These are phyloP conservation scores for Laticauda laticaudata DNA, from an alignment of 2,113 vertebrate species.

Conservation along the genomic window DNA sequence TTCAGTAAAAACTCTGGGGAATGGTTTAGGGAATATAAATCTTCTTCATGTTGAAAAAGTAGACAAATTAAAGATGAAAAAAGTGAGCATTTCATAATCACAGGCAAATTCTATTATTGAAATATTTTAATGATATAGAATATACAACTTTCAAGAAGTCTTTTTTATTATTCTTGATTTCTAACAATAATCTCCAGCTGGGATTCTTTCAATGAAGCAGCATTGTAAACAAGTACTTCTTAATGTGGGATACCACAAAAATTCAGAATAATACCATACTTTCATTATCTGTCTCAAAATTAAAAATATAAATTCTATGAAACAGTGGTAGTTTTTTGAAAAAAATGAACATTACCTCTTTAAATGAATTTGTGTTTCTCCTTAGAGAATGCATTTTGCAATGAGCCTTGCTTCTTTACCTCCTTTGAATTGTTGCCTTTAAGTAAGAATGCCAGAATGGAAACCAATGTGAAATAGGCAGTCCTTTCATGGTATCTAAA, in stretches of 20 bases:
- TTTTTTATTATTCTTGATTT: conserved; percentile 70
- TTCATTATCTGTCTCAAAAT: conserved; percentile 57
- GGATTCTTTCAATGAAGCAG: conserved; percentile 75
- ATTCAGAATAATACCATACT: conserved; percentile 48
- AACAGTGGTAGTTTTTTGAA: neutral
- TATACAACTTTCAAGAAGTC: conserved; percentile 72
- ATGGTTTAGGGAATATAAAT: conserved; percentile 68
- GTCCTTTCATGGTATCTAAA: neutral
- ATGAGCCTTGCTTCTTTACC: conserved; percentile 26
- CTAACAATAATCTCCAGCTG: conserved; percentile 72
- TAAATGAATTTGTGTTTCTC: conserved; percentile 51
- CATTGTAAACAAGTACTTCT: conserved; percentile 68
- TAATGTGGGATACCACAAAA: conserved; percentile 58
- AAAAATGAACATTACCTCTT: conserved; percentile 39
- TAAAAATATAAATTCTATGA: conserved; percentile 50
- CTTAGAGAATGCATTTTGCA: conserved; percentile 33
- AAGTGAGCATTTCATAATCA: conserved; percentile 72
- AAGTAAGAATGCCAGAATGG: conserved; percentile 10
- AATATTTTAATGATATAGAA: conserved; percentile 77
- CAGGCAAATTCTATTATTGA: conserved; percentile 69
- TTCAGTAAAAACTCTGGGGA: conserved; percentile 70
- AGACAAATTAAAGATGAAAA: conserved; percentile 73
- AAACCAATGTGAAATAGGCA: neutral
- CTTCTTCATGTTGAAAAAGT: conserved; percentile 64
- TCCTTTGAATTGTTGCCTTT: conserved; percentile 28